phyloP scores from a whole-genome alignment of 2,888 invertebrate genomes.

The Congeria kusceri region DNA sequence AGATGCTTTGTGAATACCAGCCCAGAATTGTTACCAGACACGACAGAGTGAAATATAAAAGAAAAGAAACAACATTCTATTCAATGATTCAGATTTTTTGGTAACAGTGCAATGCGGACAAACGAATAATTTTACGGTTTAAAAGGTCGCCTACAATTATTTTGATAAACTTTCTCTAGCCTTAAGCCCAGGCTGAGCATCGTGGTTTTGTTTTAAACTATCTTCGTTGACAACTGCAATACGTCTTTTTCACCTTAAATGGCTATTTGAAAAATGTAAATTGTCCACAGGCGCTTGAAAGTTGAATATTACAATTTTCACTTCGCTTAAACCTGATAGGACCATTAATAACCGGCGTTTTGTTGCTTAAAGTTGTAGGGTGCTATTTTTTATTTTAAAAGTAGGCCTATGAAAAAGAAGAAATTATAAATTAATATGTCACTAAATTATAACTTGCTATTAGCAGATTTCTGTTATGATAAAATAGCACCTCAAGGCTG shows the following conservation, averaged over 20 bases:
- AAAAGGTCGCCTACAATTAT: constrained; percentile 39
- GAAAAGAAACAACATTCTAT: too few species aligned
- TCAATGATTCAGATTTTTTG: not conserved
- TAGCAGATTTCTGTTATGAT: too few species aligned
- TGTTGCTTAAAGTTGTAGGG: not conserved
- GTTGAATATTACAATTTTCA: too few species aligned
- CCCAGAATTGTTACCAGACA: too few species aligned
- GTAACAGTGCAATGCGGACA: not conserved
- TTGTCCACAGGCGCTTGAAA: not conserved
- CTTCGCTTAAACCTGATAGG: too few species aligned
- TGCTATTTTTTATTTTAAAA: not conserved
- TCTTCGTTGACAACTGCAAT: constrained; percentile 40
- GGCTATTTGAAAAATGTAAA: constrained; percentile 48
- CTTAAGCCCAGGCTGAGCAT: constrained; percentile 26
- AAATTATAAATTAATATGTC: too few species aligned
- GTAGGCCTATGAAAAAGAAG: not conserved
- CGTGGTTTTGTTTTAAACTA: constrained; percentile 36
- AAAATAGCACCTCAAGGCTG: too few species aligned
- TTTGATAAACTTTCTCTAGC: constrained; percentile 38
- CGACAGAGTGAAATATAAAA: too few species aligned
- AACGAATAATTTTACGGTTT: not conserved
- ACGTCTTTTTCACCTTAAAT: constrained; percentile 48
- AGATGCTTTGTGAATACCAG: too few species aligned
- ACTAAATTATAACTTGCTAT: too few species aligned
- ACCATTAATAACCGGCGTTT: too few species aligned